phyloP scores from a whole-genome alignment of 2,888 invertebrate species.

The Trissolcus brochymenae region DNA sequence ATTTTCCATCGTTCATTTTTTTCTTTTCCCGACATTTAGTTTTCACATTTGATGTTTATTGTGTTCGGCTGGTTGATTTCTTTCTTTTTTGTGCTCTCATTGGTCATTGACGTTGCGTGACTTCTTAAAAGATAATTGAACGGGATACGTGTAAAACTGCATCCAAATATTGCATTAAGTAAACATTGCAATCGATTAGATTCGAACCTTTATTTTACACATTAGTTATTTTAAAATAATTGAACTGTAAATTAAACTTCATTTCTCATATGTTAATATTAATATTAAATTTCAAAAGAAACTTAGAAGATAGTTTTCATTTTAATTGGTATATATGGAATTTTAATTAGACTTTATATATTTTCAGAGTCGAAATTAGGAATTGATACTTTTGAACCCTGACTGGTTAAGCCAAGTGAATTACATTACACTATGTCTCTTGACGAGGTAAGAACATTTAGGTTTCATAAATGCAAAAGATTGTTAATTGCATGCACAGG shows the following conservation, averaged over 20 bases:
- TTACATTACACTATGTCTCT: conserved; percentile 38
- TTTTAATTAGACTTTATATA: neutral
- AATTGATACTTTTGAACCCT: conserved; percentile 29
- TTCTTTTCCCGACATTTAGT: neutral
- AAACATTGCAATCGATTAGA: too few species aligned
- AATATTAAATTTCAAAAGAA: too few species aligned
- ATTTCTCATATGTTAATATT: too few species aligned
- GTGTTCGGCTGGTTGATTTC: neutral
- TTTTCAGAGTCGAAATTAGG: conserved; percentile 1
- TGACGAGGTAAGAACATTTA: conserved; percentile 33
- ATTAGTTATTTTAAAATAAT: too few species aligned
- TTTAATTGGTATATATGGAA: neutral
- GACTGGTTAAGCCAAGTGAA: conserved; percentile 3
- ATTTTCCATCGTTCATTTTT: neutral
- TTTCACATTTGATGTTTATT: neutral
- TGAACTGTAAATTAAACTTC: too few species aligned
- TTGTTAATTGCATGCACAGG: conserved; percentile 1
- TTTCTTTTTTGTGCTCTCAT: conserved; percentile 13
- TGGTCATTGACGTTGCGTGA: conserved; percentile 17
- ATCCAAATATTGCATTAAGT: neutral
- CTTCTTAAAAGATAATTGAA: conserved; percentile 10
- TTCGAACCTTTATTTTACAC: too few species aligned
- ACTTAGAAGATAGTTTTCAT: too few species aligned
- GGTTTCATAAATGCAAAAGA: conserved; percentile 10
- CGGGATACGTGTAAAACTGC: neutral